Conservation (phyloP, 2,797 vertebrate genomes). For the Coreius guichenoti region DNA sequence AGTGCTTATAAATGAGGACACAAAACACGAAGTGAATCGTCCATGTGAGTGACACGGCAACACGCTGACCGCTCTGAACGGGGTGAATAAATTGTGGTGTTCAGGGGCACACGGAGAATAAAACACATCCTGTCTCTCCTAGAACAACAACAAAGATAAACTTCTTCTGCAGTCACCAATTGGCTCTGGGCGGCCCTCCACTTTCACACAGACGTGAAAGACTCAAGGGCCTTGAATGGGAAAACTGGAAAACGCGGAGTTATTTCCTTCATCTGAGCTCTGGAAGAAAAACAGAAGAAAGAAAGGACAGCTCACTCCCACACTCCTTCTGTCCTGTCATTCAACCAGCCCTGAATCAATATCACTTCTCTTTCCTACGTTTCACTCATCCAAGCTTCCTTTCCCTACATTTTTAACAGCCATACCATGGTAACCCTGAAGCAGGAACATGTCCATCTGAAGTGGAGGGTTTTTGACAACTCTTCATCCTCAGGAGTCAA, state of each 20-base stretch:
- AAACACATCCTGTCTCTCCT: conserved; percentile 56
- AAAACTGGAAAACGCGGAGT: conserved; percentile 69
- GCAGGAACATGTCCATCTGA: conserved; percentile 60
- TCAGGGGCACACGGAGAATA: conserved; percentile 45
- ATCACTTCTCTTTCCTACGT: conserved; percentile 57
- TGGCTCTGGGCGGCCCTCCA: conserved; percentile 53
- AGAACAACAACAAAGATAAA: conserved; percentile 56
- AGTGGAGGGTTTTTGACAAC: conserved; percentile 66
- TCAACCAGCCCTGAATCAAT: conserved; percentile 70
- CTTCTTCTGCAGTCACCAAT: conserved; percentile 47
- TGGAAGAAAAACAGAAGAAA: conserved; percentile 72
- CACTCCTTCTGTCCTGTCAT: conserved; percentile 70
- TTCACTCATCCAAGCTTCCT: conserved; percentile 67
- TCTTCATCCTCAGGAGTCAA: conserved; percentile 68
- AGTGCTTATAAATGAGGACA: conserved; percentile 44
- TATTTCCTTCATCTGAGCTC: conserved; percentile 73
- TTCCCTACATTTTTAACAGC: conserved; percentile 69
- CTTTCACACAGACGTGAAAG: conserved; percentile 60
- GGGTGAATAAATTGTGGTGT: conserved; percentile 50
- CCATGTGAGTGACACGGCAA: conserved; percentile 54
- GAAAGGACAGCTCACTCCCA: conserved; percentile 76
- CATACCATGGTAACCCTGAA: conserved; percentile 82
- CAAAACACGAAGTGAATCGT: conserved; percentile 42
- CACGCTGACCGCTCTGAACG: conserved; percentile 45
- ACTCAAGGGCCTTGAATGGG: conserved; percentile 71